Percentiles rank a stretch among this genome's conserved stretches.
Evolutionary conservation across 1,140 invertebrate genomes (phyloP).

Genomic region (Anthonomus grandis): DNA sequence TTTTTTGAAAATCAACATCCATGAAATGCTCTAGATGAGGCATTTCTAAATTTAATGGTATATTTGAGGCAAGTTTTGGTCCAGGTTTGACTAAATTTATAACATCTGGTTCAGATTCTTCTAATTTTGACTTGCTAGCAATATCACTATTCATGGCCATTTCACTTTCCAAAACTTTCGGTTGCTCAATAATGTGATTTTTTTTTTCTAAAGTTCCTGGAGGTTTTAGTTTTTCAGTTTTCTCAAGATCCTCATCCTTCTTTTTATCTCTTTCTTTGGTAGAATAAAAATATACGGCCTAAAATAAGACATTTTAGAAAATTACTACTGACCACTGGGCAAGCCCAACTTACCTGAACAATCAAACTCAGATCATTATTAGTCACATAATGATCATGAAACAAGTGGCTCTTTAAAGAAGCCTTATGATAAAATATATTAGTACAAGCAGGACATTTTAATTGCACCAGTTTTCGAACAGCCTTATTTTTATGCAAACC

Average conservation of each 20-base stretch:
- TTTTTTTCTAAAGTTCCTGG: conserved; percentile 2
- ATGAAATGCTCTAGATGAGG: too few relatives aligned
- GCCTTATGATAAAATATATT: conserved; percentile 51
- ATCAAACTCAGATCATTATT: conserved; percentile 42
- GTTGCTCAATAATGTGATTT: neutral
- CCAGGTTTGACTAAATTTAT: neutral
- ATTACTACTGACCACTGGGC: neutral
- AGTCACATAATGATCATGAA: conserved; percentile 50
- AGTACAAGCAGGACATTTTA: conserved; percentile 49
- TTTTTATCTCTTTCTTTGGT: conserved; percentile 34
- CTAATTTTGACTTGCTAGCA: too few relatives aligned
- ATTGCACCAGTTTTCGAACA: conserved; percentile 30
- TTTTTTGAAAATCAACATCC: too few relatives aligned
- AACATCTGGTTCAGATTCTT: neutral
- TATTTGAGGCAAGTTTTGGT: too few relatives aligned
- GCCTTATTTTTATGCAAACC: conserved; percentile 41
- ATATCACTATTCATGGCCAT: neutral
- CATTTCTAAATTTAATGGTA: too few relatives aligned
- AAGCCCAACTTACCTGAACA: conserved; percentile 11
- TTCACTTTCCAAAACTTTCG: neutral
- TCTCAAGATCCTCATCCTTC: conserved; percentile 9
- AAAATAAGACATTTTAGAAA: conserved; percentile 19
- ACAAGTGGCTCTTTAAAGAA: conserved; percentile 50
- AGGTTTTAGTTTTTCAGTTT: neutral
- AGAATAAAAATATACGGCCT: conserved; percentile 37